Percentiles rank a stretch among this genome's conserved stretches.
Conservation (phyloP, 1,140 invertebrate species). For the Xylocopa sonorina region DNA sequence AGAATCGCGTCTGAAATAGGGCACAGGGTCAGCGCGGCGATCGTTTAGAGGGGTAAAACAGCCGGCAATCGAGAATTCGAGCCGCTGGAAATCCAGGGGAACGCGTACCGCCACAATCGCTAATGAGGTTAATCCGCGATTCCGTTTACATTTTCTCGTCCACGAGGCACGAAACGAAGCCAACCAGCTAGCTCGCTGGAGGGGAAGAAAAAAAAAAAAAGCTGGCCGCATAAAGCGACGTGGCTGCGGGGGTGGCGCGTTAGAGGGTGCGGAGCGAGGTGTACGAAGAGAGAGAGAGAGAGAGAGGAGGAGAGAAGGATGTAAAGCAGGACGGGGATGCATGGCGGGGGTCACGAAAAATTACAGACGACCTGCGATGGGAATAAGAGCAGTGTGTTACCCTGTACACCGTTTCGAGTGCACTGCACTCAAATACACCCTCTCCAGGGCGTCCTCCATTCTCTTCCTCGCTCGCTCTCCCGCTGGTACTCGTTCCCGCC, state of each 20-base stretch:
- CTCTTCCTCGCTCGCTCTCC: too few relatives aligned
- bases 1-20: conserved; percentile 15
- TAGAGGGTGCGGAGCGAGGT: too few relatives aligned
- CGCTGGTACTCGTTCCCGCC: conserved; percentile 37
- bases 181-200: neutral
- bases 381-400: conserved; percentile 60
- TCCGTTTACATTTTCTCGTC: conserved; percentile 53
- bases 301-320: conserved; percentile 6
- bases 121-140: conserved; percentile 57
- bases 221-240: conserved; percentile 35
- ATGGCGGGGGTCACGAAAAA: conserved; percentile 34
- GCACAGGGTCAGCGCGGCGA: conserved; percentile 5
- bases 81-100: conserved; percentile 38
- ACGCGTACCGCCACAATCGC: conserved; percentile 34
- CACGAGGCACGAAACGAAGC: conserved; percentile 46
- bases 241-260: neutral
- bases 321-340: conserved; percentile 52
- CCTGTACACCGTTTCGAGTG: conserved; percentile 59
- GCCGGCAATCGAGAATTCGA: conserved; percentile 48
- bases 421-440: conserved; percentile 49
- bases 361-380: conserved; percentile 53
- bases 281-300: too few relatives aligned
- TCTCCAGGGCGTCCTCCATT: conserved; percentile 31
- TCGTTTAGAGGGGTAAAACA: conserved; percentile 35
- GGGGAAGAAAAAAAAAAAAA: neutral